Conservation (phyloP, 2,113 vertebrate species). For the Brachyistius frenatus region DNA sequence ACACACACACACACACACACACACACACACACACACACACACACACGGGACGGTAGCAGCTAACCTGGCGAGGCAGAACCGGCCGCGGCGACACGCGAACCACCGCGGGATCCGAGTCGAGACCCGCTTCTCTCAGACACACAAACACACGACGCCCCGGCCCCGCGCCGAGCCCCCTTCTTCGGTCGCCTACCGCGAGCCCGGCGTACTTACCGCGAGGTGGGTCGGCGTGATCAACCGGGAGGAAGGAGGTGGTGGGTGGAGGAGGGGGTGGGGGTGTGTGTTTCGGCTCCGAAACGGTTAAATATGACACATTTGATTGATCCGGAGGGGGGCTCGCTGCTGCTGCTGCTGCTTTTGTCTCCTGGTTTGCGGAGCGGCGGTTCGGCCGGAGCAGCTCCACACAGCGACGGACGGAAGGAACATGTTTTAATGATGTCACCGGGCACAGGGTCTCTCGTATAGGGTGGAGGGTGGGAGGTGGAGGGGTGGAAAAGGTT, state of each 20-base stretch:
- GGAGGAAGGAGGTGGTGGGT: too few relatives aligned
- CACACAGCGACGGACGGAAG: conserved; percentile 86
- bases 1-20: conserved; percentile 28
- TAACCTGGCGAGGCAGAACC: conserved; percentile 86
- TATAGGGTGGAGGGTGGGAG: conserved; percentile 49
- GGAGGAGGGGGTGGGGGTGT: neutral
- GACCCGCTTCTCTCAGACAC: conserved; percentile 47
- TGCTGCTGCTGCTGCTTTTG: conserved; percentile 84
- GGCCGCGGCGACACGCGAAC: conserved; percentile 81
- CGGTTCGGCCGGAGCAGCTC: conserved; percentile 83
- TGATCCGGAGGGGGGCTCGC: conserved; percentile 83
- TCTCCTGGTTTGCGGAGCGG: conserved; percentile 80
- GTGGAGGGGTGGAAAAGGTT: conserved; percentile 7
- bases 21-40: conserved; percentile 78
- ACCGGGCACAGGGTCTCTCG: conserved; percentile 64
- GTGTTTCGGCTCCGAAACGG: conserved; percentile 76
- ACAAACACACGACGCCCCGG: conserved; percentile 43
- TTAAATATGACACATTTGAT: conserved; percentile 84
- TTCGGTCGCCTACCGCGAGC: neutral
- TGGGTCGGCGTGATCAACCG: conserved; percentile 18
- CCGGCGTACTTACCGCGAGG: conserved; percentile 71
- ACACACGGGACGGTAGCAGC: conserved; percentile 77
- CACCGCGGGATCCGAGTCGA: conserved; percentile 80
- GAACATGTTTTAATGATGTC: conserved; percentile 83
- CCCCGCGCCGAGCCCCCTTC: neutral